Base-by-base conservation (phyloP, 1,140 invertebrate species). In the Tetraneura akinire region DNA sequence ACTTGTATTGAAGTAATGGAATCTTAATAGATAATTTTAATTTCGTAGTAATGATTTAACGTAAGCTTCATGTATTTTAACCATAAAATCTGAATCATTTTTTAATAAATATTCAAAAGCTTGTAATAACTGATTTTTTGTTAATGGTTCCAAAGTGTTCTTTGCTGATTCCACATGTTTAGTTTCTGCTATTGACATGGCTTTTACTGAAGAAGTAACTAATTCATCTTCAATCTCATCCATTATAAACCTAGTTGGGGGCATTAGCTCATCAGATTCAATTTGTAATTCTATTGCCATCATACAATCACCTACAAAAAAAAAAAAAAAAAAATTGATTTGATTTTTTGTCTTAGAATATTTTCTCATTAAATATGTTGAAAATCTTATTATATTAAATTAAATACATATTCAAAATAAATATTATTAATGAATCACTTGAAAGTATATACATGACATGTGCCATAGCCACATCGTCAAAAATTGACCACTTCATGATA, bases 51-150 rank as follows among this genome's bases (percentile, higher is more conserved):
- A 92, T 16, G 92, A 93, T 86, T 94, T 93, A 0, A 95, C 90
- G 85, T 96, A 96, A 68, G 93, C 94, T 87, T 96, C 94, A 85
- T 96, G 94, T 78, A 96, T 87, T 86, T 93, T 94, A 83, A 90
- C 91, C 11, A 95, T 89, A 87, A 96, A 96, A 82, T 93, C 92
- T 13, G 91, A 87, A 86, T 96, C 94, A 86, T 93, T 93, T 86
- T 94, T 93, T 37, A 96, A 87, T 74, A 97, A 88, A 87, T 96
- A 93, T 83, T 91, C 90, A 81, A 96, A 90, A 68, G 94, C 94
- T 87, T 96, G 94, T 53, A 94, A 89, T 64, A 97, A 87, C 84
- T 96, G 95, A 85, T 94, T 92, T 85, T 91, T 91, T 23, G 94
- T 96, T 21, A 96, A 87, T 6, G 94, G 93, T 84, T 93, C 91